Conservation (phyloP, 2,797 vertebrate species). For the Semotilus atromaculatus region DNA sequence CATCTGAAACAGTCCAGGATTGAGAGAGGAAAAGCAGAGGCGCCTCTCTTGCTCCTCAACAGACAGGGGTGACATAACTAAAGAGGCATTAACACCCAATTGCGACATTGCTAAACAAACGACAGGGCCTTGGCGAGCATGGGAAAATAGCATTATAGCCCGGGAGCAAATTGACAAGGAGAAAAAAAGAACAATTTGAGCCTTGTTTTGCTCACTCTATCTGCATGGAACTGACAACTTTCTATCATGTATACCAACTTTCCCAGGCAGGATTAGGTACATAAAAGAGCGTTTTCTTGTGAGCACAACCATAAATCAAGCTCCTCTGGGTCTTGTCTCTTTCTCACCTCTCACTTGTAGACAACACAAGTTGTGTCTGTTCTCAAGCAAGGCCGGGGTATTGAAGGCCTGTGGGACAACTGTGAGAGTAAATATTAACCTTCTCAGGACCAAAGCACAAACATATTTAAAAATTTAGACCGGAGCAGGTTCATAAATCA, state of each 20-base stretch:
- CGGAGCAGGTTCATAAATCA: slow-evolving; percentile 29
- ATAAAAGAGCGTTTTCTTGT: slow-evolving; percentile 63
- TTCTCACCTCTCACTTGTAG: slow-evolving; percentile 55
- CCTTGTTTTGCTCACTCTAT: slow-evolving; percentile 68
- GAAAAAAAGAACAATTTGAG: slow-evolving; percentile 69
- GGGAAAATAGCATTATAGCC: slow-evolving; percentile 74
- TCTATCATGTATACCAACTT: slow-evolving; percentile 72
- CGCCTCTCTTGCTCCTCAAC: slow-evolving; percentile 59
- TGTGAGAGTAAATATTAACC: slow-evolving; percentile 77
- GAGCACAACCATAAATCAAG: slow-evolving; percentile 65
- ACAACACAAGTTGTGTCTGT: slow-evolving; percentile 67
- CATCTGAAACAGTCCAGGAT: slow-evolving; percentile 47
- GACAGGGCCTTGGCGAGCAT: slow-evolving; percentile 68
- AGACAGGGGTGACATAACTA: slow-evolving; percentile 74
- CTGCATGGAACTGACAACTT: slow-evolving; percentile 71
- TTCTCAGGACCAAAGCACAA: slow-evolving; percentile 69
- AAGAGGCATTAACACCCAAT: slow-evolving; percentile 75
- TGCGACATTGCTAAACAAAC: slow-evolving; percentile 73
- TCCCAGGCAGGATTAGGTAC: slow-evolving; percentile 71
- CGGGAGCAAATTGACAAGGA: slow-evolving; percentile 63
- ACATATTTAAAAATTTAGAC: slow-evolving; percentile 21
- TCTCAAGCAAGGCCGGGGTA: slow-evolving; percentile 65
- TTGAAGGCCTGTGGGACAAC: slow-evolving; percentile 66
- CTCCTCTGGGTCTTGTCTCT: slow-evolving; percentile 53
- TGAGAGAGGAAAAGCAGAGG: slow-evolving; percentile 46